These are phyloP conservation scores for Drosophila jambulina DNA, from an alignment of 1,140 invertebrate species.

Conservation along the genomic window DNA sequence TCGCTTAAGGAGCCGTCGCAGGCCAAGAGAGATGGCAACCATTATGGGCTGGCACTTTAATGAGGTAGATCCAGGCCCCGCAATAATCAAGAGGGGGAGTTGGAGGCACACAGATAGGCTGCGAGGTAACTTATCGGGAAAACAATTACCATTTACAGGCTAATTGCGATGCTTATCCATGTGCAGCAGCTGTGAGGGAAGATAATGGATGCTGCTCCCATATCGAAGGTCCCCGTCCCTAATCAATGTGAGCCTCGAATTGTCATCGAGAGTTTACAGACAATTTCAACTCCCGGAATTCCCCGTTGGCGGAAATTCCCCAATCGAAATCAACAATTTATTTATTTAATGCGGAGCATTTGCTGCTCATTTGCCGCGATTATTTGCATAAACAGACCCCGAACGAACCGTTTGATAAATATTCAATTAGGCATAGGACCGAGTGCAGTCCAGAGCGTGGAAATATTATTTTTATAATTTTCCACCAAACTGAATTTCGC, in stretches of 20 bases:
- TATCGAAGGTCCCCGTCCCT: neutral
- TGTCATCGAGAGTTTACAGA: slow-evolving; percentile 37
- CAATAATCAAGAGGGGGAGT: slow-evolving; percentile 41
- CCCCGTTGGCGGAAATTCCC: slow-evolving; percentile 4
- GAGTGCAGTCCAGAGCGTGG: slow-evolving; percentile 28
- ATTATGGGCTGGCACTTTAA: slow-evolving; percentile 53
- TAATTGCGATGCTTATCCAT: slow-evolving; percentile 74
- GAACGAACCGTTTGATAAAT: slow-evolving; percentile 70
- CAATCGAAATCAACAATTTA: slow-evolving; percentile 39
- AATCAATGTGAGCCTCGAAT: slow-evolving; percentile 23
- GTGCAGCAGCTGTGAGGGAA: slow-evolving; percentile 34
- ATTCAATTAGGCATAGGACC: slow-evolving; percentile 66
- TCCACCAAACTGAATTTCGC: slow-evolving; percentile 38
- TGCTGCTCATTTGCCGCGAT: slow-evolving; percentile 54
- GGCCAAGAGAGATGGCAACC: slow-evolving; percentile 27
- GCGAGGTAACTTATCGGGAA: slow-evolving; percentile 36
- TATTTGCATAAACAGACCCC: slow-evolving; percentile 66
- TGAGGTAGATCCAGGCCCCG: slow-evolving; percentile 44
- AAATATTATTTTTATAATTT: slow-evolving; percentile 60
- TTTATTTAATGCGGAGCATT: slow-evolving; percentile 57
- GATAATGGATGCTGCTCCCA: slow-evolving; percentile 25
- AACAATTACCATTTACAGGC: slow-evolving; percentile 72
- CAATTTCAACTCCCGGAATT: neutral
- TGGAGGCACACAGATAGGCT: slow-evolving; percentile 14
- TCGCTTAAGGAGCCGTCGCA: slow-evolving; percentile 28